Percentiles rank a stretch among this genome's conserved stretches.
Conservation (phyloP, 2,888 invertebrate species). For the Tridacna gigas region DNA sequence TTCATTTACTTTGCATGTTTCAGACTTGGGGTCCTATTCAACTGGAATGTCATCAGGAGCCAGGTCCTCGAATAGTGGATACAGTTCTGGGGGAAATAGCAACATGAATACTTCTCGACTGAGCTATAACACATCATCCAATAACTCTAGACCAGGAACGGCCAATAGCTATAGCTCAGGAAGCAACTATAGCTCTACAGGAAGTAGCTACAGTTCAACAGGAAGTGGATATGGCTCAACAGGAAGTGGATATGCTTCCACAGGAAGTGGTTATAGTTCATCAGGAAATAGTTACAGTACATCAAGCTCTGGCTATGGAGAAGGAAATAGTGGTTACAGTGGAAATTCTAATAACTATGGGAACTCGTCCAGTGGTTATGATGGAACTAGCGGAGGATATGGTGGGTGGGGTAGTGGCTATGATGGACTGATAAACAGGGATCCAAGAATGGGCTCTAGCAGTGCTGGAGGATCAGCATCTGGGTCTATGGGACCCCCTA, state of each 20-base stretch:
- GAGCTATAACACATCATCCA: slow-evolving; percentile 7
- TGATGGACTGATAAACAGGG: slow-evolving; percentile 10
- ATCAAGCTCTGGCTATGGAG: neutral
- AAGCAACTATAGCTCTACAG: slow-evolving; percentile 26
- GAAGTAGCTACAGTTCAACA: slow-evolving; percentile 14
- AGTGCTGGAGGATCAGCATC: neutral
- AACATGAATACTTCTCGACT: neutral
- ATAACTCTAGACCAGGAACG: neutral
- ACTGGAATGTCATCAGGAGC: slow-evolving; percentile 15
- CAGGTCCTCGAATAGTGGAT: slow-evolving; percentile 26
- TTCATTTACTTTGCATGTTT: neutral
- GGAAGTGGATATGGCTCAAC: neutral
- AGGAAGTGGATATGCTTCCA: neutral
- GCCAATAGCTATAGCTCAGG: slow-evolving; percentile 9
- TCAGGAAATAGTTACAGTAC: neutral
- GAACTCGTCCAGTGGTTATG: neutral
- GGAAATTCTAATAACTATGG: slow-evolving; percentile 5
- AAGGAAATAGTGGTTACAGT: slow-evolving; percentile 14
- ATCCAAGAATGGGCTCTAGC: slow-evolving; percentile 1
- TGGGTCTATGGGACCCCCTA: slow-evolving; percentile 42
- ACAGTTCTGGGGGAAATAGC: neutral
- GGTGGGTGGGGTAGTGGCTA: neutral
- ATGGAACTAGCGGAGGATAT: neutral
- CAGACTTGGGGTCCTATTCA: slow-evolving; percentile 16
- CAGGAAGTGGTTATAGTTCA: slow-evolving; percentile 1